Evolutionary conservation across 1,140 invertebrate species (phyloP), one percentile per base, ranked within the genome.

Genomic region (Berghia stephanieae): DNA sequence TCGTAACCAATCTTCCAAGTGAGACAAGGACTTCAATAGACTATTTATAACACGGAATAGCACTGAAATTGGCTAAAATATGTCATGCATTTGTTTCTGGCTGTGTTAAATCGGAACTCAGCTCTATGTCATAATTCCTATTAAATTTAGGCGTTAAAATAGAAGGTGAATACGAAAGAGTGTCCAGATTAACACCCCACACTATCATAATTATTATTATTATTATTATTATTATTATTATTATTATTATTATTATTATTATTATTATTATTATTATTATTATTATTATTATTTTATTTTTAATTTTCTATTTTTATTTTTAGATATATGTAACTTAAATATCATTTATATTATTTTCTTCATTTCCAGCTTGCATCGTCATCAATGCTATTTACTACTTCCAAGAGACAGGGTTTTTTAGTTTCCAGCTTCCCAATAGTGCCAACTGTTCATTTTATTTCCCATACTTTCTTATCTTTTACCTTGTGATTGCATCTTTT

Each of bases 391-490:
- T 98, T 87, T 94, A 95, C 4, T 96, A 96, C 83, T 95, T 97
- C 88, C 94, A 96, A 81, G 94, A 96, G 86, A 96, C 95, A 0
- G 89, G 92, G 46, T 93, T 90, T 79, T 96, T 95, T 84, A 93
- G 93, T 0, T 82, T 96, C 1, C 90, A 92, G 0, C 85, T 98
- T 84, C 96, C 96, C 1, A 98, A 98, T 88, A 83, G 89, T 27
- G 94, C 92, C 91, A 98, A 98, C 89, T 93, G 95, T 83, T 92
- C 94, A 13, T 96, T 98, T 87, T 93, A 96, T 87, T 94, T 96
- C 90, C 94, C 95, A 8, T 92, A 92, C 0, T 91, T 96, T 66
- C 89, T 98, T 82, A 92, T 94, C 80, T 73, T 94, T 13, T 96
- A 97, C 89, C 88, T 98, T 8, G 85, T 96, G 4, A 88, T 95